A percentile compares a stretch with the other conserved stretches of the same genome.
phyloP scores from a whole-genome alignment of 2,888 invertebrate species.

The Limenitis camilla region DNA sequence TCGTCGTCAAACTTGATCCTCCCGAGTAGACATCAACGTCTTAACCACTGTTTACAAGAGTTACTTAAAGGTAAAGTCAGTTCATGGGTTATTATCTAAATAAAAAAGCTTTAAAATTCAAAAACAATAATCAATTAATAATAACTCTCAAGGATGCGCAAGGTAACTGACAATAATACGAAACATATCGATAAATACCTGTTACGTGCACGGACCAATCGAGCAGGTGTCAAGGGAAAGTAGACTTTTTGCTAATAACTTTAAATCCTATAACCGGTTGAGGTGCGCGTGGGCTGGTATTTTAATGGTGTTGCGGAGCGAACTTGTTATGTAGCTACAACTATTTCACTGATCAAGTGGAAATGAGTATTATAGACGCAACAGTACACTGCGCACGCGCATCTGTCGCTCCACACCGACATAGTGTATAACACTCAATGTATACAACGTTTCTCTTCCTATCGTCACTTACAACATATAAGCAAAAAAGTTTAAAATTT shows the following conservation, averaged over 20 bases:
- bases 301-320: conserved; percentile 28
- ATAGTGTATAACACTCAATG: conserved; percentile 5
- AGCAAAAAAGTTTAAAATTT: too few species aligned
- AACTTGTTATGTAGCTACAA: conserved; percentile 26
- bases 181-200: conserved; percentile 19
- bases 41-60: too few species aligned
- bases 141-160: conserved; percentile 18
- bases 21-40: too few species aligned
- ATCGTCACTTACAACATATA: neutral
- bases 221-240: conserved; percentile 12
- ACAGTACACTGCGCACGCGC: conserved; percentile 12
- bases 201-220: conserved; percentile 22
- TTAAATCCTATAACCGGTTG: conserved; percentile 14
- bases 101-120: neutral
- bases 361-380: conserved; percentile 16
- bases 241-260: conserved; percentile 7
- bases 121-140: neutral
- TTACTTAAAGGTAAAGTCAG: too few species aligned
- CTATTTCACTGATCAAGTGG: conserved; percentile 21
- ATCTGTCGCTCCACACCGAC: neutral
- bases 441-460: conserved; percentile 8
- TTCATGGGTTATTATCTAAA: too few species aligned
- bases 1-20: too few species aligned
- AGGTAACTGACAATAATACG: conserved; percentile 12
- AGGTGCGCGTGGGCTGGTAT: conserved; percentile 27